A percentile compares a stretch with the other conserved stretches of the same genome.
These are phyloP conservation scores for Clusia tigrina DNA, from an alignment of 2,888 invertebrate genomes.

Conservation along the genomic window DNA sequence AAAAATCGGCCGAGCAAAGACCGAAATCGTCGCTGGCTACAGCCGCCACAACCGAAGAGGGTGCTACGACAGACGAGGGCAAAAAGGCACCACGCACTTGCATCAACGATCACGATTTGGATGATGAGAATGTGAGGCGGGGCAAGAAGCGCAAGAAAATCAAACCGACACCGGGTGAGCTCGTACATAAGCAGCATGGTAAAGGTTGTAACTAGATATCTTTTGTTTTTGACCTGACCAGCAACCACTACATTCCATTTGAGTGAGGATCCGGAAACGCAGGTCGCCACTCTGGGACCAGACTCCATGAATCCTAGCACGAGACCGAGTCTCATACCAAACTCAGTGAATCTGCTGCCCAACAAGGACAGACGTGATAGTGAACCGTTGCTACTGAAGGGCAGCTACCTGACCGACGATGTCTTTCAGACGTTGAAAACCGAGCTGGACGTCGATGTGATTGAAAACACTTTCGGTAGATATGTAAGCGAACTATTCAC, in stretches of 20 bases:
- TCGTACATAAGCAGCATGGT: constrained; percentile 21
- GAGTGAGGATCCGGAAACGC: constrained; percentile 75
- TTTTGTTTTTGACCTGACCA: constrained; percentile 13
- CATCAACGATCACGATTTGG: constrained; percentile 60
- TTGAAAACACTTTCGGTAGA: constrained; percentile 62
- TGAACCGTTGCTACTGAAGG: constrained; percentile 62
- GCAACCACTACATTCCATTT: constrained; percentile 56
- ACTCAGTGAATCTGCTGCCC: constrained; percentile 48
- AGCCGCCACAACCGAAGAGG: constrained; percentile 35
- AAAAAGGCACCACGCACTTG: constrained; percentile 50
- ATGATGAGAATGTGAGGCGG: constrained; percentile 65
- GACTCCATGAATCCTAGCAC: constrained; percentile 76
- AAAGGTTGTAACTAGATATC: background rate
- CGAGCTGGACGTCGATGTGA: constrained; percentile 58
- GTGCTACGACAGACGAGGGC: constrained; percentile 36
- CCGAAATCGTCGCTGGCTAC: constrained; percentile 53
- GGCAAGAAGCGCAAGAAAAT: constrained; percentile 68
- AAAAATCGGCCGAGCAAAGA: constrained; percentile 50
- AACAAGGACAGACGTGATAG: constrained; percentile 50
- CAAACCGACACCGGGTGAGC: constrained; percentile 50
- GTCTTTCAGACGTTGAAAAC: constrained; percentile 60
- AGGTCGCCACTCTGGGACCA: constrained; percentile 71
- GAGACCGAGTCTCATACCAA: constrained; percentile 70
- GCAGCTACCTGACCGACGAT: constrained; percentile 61
- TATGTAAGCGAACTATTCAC: constrained; percentile 50